Evolutionary conservation across 2,113 vertebrate species (phyloP).

Genomic region (Oophaga pumilio): DNA sequence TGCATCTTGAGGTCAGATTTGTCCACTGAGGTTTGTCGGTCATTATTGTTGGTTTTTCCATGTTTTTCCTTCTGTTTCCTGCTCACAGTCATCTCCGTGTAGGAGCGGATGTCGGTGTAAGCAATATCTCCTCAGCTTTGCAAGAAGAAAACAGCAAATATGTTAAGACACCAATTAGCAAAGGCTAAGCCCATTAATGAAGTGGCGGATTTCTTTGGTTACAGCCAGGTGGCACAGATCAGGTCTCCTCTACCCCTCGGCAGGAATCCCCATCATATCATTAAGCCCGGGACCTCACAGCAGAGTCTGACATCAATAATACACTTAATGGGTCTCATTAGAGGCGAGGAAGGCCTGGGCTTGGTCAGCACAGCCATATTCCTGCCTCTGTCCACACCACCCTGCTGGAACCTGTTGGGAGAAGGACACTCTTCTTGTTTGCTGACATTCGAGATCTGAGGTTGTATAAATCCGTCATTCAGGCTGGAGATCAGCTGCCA

Average conservation of each 20-base stretch:
- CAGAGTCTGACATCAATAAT: constrained; percentile 67
- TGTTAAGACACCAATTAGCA: constrained; percentile 73
- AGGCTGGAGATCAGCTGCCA: constrained; percentile 12
- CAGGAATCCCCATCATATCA: constrained; percentile 61
- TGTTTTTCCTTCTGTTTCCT: constrained; percentile 23
- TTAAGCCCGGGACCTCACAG: constrained; percentile 68
- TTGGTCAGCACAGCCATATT: constrained; percentile 24
- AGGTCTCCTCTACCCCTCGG: constrained; percentile 63
- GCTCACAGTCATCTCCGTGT: neutral
- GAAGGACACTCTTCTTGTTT: neutral
- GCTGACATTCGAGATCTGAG: constrained; percentile 21
- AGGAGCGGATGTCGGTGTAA: constrained; percentile 61
- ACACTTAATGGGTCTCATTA: constrained; percentile 68
- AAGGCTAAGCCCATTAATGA: constrained; percentile 72
- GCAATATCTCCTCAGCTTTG: constrained; percentile 59
- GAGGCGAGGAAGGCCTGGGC: constrained; percentile 50
- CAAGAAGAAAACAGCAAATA: constrained; percentile 63
- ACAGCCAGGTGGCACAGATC: constrained; percentile 73
- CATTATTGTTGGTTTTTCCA: neutral
- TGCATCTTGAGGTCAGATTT: neutral
- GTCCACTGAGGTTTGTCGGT: neutral
- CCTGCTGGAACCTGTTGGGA: constrained; percentile 32
- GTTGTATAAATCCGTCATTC: constrained; percentile 48
- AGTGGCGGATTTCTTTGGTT: constrained; percentile 68
- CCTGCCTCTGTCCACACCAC: neutral